Evolutionary conservation across 2,888 invertebrate species (phyloP).

Genomic region (Apomyelois bistriatella): DNA sequence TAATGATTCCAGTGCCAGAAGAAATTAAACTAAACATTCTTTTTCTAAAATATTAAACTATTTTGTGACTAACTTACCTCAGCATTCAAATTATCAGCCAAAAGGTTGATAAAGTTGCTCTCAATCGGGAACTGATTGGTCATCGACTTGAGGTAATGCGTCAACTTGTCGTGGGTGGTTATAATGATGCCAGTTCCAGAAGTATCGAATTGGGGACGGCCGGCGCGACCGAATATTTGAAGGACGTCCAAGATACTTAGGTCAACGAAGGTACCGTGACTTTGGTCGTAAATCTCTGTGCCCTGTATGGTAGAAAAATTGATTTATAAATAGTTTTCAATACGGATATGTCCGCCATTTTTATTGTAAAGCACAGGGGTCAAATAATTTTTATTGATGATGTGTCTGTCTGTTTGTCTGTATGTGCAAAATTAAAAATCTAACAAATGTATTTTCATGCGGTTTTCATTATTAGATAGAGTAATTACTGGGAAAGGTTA

Average conservation of each 20-base stretch:
- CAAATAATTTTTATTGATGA: too few species aligned
- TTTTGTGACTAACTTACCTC: slow-evolving; percentile 91
- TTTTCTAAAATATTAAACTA: too few species aligned
- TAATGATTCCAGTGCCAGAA: slow-evolving; percentile 98
- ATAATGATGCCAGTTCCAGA: slow-evolving; percentile 97
- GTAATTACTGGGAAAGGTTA: too few species aligned
- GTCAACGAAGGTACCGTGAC: slow-evolving; percentile 95
- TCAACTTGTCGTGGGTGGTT: slow-evolving; percentile 93
- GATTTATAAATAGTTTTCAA: too few species aligned
- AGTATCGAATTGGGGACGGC: slow-evolving; percentile 97
- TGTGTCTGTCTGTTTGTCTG: too few species aligned
- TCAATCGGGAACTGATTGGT: slow-evolving; percentile 99
- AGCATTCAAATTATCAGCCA: slow-evolving; percentile 98
- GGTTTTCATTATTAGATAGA: too few species aligned
- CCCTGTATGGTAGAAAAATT: slow-evolving; percentile 78
- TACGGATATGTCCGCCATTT: too few species aligned
- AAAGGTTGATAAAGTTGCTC: slow-evolving; percentile 94
- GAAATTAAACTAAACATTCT: too few species aligned
- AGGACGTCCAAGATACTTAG: slow-evolving; percentile 97
- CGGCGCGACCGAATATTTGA: slow-evolving; percentile 99
- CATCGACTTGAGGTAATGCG: slow-evolving; percentile 95
- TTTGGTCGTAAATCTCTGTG: slow-evolving; percentile 98
- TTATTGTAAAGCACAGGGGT: too few species aligned
- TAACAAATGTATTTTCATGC: too few species aligned
- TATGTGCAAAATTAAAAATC: too few species aligned